These are phyloP conservation scores for Metridium senile DNA, from an alignment of 92 coral and sea anemone species.

Conservation along the genomic window DNA sequence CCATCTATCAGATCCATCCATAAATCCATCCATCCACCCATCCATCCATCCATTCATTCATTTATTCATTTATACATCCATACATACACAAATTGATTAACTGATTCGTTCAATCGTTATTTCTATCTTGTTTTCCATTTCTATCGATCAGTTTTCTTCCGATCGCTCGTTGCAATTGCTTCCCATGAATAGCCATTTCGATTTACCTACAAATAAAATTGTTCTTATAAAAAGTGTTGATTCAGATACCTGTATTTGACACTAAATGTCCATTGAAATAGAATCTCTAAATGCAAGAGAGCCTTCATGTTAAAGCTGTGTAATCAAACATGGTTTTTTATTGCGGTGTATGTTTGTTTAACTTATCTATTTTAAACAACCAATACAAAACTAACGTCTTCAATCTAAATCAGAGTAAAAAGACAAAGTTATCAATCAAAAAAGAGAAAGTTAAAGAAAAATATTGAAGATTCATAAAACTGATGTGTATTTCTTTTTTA, in stretches of 20 bases:
- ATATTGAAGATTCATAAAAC: not conserved
- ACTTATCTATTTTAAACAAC: not conserved
- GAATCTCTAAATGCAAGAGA: not conserved
- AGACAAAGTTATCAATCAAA: not conserved
- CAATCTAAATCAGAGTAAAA: not conserved
- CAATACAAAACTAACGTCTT: not conserved
- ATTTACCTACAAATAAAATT: not conserved
- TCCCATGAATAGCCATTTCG: no score
- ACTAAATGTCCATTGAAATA: not conserved
- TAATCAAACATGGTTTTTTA: not conserved
- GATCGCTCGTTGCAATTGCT: not conserved
- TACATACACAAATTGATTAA: not conserved
- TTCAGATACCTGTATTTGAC: not conserved
- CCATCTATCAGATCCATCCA: not conserved
- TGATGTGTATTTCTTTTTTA: not conserved
- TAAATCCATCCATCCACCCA: not conserved
- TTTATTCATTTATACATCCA: not conserved
- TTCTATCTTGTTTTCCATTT: not conserved
- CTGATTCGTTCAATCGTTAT: not conserved
- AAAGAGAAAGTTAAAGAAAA: no score
- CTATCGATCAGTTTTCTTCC: not conserved
- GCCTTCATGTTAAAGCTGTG: not conserved
- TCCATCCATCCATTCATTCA: not conserved
- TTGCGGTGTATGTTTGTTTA: not conserved
- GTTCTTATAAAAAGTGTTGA: not conserved